Conservation (phyloP, 2,797 vertebrate species). For the Bufotes viridis region DNA sequence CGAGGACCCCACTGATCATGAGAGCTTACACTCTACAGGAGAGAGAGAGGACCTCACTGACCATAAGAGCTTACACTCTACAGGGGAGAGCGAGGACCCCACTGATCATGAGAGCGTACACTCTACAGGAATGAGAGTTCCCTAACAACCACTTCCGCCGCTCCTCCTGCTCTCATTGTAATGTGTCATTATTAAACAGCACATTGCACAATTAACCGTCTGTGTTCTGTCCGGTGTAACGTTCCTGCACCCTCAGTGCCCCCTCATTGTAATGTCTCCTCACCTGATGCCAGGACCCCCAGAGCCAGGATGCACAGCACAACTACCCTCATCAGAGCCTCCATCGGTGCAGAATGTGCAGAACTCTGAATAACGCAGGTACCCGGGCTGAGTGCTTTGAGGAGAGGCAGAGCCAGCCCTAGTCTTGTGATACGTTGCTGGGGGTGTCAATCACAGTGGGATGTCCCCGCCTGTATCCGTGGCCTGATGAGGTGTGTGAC, state of each 20-base stretch:
- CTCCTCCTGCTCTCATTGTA: background rate
- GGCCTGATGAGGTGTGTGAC: no score
- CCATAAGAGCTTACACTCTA: background rate
- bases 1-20: no score
- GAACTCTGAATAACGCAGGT: background rate
- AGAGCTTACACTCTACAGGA: no score
- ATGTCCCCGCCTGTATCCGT: background rate
- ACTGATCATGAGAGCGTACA: background rate
- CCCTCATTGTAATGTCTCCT: background rate
- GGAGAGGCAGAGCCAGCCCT: background rate
- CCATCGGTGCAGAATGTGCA: background rate
- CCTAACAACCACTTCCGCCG: background rate
- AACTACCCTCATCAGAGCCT: background rate
- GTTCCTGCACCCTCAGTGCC: background rate
- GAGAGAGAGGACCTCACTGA: no score
- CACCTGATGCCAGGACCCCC: conserved; percentile 2
- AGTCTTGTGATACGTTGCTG: background rate
- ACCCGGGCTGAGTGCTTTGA: background rate
- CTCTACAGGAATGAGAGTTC: background rate
- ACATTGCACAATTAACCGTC: background rate
- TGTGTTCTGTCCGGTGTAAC: background rate
- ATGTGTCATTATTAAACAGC: background rate
- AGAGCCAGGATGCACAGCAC: background rate
- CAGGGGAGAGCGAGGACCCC: background rate
- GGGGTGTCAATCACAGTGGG: background rate